Evolutionary conservation across 2,113 vertebrate species (phyloP), one percentile per base, ranked within the genome.

Genomic region (Hippocampus barbouri): DNA sequence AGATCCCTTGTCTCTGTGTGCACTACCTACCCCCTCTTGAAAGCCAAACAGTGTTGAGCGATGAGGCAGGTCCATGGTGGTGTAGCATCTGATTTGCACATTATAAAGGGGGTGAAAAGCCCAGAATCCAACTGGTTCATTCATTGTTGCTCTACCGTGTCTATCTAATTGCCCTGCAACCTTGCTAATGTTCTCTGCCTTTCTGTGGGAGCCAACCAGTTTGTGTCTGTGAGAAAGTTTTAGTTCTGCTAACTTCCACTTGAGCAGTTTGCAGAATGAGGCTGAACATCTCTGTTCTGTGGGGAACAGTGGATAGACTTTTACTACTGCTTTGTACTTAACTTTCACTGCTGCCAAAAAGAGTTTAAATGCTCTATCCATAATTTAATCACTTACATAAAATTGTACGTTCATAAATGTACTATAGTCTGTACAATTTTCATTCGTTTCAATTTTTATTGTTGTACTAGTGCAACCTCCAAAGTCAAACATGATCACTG

Each of bases 11-110:
- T 77, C 74, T 72, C 66, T 78, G 70, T 79, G 75, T 72, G 80
- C 83, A 83, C 80, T 86, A 78, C 25, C 87, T 79, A 83, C 78
- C 78, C 70, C 71, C 85, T 76, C 83, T 82, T 79, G 71, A 65
- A 71, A 80, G 79, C 75, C 68, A 75, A 66, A 80, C 84, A 82
- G 72, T 57, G 72, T 21, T 76, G 73, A 81, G 81, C 76, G 79
- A 75, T 74, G 83, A 82, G 70, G 25, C 18, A 68, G 72, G 81
- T 85, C 75, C 78, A 25, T 81, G 70, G 59, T 76, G 78, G 61
- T 47, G 71, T 71, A 43, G 66, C 72, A 69, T 54, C 75, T 85
- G 80, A 87, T 83, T 75, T 82, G 53, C 76, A 56, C 56, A 34
- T 53, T 66, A 45, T 45, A 45, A 45, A 45, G 59, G 53, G n/a